Base-by-base conservation (phyloP, 1,140 invertebrate genomes). In the Belonocnema kinseyi region DNA sequence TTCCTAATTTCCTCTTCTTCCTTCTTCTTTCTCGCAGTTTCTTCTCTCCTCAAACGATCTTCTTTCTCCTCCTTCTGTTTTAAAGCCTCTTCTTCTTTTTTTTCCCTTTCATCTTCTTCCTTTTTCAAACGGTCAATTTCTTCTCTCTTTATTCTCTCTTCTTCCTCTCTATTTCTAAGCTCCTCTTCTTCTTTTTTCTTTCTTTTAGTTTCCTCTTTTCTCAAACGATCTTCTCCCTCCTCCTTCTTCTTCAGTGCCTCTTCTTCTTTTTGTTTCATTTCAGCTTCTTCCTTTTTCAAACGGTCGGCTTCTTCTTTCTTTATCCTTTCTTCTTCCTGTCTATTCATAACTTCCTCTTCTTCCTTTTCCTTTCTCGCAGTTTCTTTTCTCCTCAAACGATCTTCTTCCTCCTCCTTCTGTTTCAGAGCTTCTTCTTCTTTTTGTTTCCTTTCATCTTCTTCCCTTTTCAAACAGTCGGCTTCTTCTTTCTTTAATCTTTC, bases 11-110 rank as follows among this genome's bases (percentile, higher is more conserved):
- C 26, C 17, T 76, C 40, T 53, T 52, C 51, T 66, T 46, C 40
- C 40, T 46, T 46, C 2, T 46, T 11, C 40, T 11, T 61, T n/a
- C 70, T 81, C 72, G 61, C 74, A 72, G 58, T 72, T 73, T 77
- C 73, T n/a, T 77, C 3, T 54, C 11, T 46, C 40, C 73, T 61
- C 26, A 77, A 26, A 52, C 19, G n/a, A 5, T 79, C 80, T 74
- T 79, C 21, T 71, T 77, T 66, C 73, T 82, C 54, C 52, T 83
- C 82, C 73, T 77, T 61, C 6, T 77, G 79, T 52, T 84, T 73
- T 19, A 56, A 53, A 53, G 71, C 26, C n/a, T 77, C 40, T 52
- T 77, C 61, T 53, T 52, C 51, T 71, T 17, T 74, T 72, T 50
- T 71, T 52, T 72, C 26, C 53, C 82, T 75, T 17, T 77, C 80